Evolutionary conservation across 2,888 invertebrate species (phyloP).

Genomic region (Drosophila diplacantha): DNA sequence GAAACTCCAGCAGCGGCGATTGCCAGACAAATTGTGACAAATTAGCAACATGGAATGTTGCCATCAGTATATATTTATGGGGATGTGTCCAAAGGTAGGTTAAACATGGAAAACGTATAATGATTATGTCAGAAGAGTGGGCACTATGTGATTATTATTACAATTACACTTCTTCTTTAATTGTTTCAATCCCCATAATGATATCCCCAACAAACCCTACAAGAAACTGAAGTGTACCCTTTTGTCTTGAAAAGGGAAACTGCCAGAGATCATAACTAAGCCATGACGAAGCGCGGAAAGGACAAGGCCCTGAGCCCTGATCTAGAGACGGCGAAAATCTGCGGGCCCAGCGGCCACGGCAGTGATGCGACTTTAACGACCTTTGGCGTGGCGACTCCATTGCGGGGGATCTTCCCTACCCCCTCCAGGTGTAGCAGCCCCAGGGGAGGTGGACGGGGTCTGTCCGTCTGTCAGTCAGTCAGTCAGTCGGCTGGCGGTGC

Average conservation of each 20-base stretch:
- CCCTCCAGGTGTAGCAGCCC: not conserved
- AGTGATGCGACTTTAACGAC: conserved; percentile 65
- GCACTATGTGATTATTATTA: not conserved
- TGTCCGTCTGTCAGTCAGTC: conserved; percentile 31
- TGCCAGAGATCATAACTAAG: conserved; percentile 35
- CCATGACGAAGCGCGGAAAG: conserved; percentile 60
- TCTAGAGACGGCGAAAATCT: conserved; percentile 15
- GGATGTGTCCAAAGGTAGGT: not conserved
- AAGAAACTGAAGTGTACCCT: not conserved
- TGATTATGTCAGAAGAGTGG: not conserved
- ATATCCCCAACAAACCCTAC: not conserved
- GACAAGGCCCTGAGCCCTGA: conserved; percentile 40
- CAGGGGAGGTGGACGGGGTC: not conserved
- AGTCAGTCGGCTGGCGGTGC: conserved; percentile 37
- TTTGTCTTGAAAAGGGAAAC: conserved; percentile 1
- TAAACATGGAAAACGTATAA: not conserved
- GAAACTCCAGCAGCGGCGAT: conserved; percentile 22
- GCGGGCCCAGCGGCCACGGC: conserved; percentile 38
- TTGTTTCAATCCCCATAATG: not conserved
- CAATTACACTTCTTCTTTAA: not conserved
- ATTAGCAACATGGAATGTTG: conserved; percentile 29
- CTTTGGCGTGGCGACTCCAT: conserved; percentile 57
- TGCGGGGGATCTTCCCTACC: conserved; percentile 4
- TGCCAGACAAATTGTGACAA: conserved; percentile 34
- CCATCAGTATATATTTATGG: conserved; percentile 13